Conservation (phyloP, 2,113 vertebrate species). For the Hirundichthys speculiger region DNA sequence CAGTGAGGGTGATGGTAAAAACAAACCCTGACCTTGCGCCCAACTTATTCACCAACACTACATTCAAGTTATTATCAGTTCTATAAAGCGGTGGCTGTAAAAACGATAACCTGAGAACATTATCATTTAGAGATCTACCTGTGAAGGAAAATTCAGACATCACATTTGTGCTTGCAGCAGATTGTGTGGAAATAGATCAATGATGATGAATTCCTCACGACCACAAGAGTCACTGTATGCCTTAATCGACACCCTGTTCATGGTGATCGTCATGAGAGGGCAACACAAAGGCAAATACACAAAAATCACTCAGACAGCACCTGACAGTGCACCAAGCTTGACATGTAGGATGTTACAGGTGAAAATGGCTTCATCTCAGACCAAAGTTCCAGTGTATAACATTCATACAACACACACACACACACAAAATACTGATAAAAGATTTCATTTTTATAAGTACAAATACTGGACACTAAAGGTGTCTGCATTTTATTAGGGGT, state of each 20-base stretch:
- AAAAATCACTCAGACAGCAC: neutral
- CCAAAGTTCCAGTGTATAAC: too few relatives aligned
- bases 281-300: constrained; percentile 71
- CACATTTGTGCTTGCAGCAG: constrained; percentile 45
- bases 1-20: neutral
- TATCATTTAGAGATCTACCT: too few relatives aligned
- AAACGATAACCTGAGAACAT: neutral
- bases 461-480: too few relatives aligned
- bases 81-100: neutral
- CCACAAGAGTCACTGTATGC: constrained; percentile 66
- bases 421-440: too few relatives aligned
- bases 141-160: neutral
- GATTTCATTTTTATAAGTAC: too few relatives aligned
- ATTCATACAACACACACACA: too few relatives aligned
- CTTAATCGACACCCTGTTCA: constrained; percentile 70
- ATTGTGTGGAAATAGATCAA: constrained; percentile 52
- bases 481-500: too few relatives aligned
- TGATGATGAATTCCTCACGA: constrained; percentile 56
- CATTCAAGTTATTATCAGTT: neutral
- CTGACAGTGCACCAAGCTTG: too few relatives aligned
- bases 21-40: constrained; percentile 25
- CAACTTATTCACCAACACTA: neutral
- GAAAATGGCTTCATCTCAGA: too few relatives aligned
- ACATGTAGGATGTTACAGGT: too few relatives aligned
- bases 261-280: constrained; percentile 51